These are phyloP conservation scores for Asteroscopus sphinx DNA, from an alignment of 2,888 invertebrate genomes.

Conservation along the genomic window DNA sequence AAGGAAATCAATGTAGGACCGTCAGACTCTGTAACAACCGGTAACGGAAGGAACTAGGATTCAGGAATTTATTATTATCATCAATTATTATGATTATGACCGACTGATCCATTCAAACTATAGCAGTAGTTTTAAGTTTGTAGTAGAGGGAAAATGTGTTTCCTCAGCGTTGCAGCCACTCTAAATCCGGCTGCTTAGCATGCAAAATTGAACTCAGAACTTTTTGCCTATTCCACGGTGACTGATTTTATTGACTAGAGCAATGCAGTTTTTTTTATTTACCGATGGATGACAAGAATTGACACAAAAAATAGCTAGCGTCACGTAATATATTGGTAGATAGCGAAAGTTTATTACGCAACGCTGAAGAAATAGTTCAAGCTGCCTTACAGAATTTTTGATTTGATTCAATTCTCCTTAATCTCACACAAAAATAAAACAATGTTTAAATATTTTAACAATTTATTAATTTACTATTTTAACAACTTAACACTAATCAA, in stretches of 20 bases:
- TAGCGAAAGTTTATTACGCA: conserved; percentile 82
- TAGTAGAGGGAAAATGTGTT: conserved; percentile 27
- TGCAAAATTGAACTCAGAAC: conserved; percentile 67
- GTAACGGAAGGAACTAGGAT: conserved; percentile 51
- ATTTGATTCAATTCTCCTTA: conserved; percentile 15
- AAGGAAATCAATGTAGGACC: conserved; percentile 44
- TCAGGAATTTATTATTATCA: conserved; percentile 18
- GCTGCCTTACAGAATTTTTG: conserved; percentile 23
- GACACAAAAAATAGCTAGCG: conserved; percentile 68
- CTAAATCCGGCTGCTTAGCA: conserved; percentile 55
- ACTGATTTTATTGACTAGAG: conserved; percentile 67
- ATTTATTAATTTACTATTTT: conserved; percentile 62
- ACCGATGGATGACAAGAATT: conserved; percentile 65
- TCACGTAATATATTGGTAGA: conserved; percentile 83
- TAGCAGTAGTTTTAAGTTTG: conserved; percentile 2
- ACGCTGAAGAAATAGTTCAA: conserved; percentile 55
- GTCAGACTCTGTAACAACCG: conserved; percentile 36
- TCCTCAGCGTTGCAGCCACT: conserved; percentile 34
- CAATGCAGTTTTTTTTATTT: conserved; percentile 68
- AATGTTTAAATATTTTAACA: conserved; percentile 31
- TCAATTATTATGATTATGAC: conserved; percentile 25
- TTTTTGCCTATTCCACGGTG: conserved; percentile 76
- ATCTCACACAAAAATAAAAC: conserved; percentile 38
- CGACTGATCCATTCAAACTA: conserved; percentile 16
- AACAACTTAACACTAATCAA: conserved; percentile 64